Base-by-base conservation (phyloP, 2,888 invertebrate species). In the Nowickia ferox region DNA sequence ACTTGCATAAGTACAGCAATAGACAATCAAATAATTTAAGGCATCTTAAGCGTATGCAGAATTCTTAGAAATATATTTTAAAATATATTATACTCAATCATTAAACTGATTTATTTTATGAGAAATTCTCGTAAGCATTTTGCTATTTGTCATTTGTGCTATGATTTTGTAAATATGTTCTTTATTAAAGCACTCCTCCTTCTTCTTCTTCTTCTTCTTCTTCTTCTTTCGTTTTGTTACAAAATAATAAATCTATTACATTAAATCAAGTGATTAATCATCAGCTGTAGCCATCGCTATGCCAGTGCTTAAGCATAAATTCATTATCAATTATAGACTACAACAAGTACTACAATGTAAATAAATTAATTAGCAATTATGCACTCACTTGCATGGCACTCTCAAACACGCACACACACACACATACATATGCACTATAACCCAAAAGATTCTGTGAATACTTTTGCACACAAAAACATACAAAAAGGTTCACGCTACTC, bases 341-440 rank as follows among this genome's bases (percentile, higher is more conserved):
- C 40, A 46, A 9, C 48, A 65, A 65, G 15, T 65, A 48, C 72
- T 55, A 74, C 66, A 74, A 75, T 81, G 68, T 75, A 81, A 81
- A 75, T 75, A 81, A 75, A 81, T 81, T 75, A 81, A 81, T 81
- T 81, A 81, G 63, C 68, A 81, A 75, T 81, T 81, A 81, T 59
- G 19, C 75, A 75, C 68, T 68, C 75, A 61, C 68, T 30, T 30
- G 30, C 30, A 30, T 30, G 30, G 0, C 30, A 6, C 30, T 30
- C 30, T 75, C 68, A 75, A 81, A 61, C n/a, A 19, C 6, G 61
- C 72, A 19, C 40, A 48, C 61, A n/a, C n/a, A 19, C 3, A 68
- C n/a, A 38, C 48, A 55, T 44, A 57, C 48, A 77, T 10, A 63
- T 15, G 38, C 48, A 44, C 30, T 6, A 44, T 13, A 13, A 11